These are phyloP conservation scores for Brachirus orientalis DNA, from an alignment of 2,113 vertebrate genomes.

Conservation along the genomic window DNA sequence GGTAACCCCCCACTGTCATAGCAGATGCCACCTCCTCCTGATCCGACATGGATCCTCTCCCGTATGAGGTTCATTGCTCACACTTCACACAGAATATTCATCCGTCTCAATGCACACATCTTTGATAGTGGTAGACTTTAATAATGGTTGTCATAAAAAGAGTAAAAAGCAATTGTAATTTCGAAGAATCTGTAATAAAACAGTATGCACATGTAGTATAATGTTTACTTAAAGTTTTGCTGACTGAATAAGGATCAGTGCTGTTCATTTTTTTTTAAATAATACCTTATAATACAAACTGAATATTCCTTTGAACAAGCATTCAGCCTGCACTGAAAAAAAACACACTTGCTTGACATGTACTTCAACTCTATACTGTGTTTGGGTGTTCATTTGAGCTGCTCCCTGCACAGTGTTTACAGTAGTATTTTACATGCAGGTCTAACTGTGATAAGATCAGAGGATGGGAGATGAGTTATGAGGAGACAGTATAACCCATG, in stretches of 20 bases:
- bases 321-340: no score
- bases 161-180: neutral
- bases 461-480: neutral
- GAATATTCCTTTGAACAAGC: no score
- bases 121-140: neutral
- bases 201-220: neutral
- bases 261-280: neutral
- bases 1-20: conserved; percentile 45
- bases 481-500: neutral
- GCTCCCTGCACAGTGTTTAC: neutral
- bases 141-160: no score
- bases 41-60: conserved; percentile 11
- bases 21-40: conserved; percentile 52
- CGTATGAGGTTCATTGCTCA: neutral
- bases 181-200: neutral
- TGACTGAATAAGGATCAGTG: neutral
- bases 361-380: no score
- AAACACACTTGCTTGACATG: no score
- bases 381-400: no score
- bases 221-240: no score
- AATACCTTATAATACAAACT: no score
- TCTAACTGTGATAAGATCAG: neutral
- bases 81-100: conserved; percentile 9
- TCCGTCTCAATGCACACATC: conserved; percentile 23
- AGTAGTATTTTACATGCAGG: neutral